Conservation (phyloP, 2,888 invertebrate species). For the Margaritifera margaritifera region DNA sequence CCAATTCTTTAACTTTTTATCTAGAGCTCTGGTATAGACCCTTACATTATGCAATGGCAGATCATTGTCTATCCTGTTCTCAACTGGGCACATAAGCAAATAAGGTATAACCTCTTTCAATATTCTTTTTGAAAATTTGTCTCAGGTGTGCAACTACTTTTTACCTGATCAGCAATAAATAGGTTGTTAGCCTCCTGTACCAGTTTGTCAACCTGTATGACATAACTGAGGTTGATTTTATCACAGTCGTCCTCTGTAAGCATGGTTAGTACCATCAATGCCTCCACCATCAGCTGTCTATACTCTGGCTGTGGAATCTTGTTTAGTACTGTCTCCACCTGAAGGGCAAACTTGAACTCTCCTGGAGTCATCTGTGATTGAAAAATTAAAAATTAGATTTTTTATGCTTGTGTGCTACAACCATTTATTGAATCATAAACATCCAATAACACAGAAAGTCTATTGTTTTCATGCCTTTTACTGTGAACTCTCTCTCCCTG, state of each 20-base stretch:
- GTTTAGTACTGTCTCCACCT: constrained; percentile 96
- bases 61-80: too few species aligned
- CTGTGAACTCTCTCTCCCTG: too few species aligned
- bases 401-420: not conserved
- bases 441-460: too few species aligned
- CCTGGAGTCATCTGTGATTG: constrained; percentile 90
- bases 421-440: too few species aligned
- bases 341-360: constrained; percentile 97
- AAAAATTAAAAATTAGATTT: not conserved
- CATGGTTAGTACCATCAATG: constrained; percentile 94
- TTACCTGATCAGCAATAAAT: constrained; percentile 95
- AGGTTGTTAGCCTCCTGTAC: constrained; percentile 95
- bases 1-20: too few species aligned
- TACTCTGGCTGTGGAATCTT: constrained; percentile 99
- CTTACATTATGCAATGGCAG: too few species aligned
- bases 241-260: constrained; percentile 75
- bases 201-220: constrained; percentile 84
- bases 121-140: too few species aligned
- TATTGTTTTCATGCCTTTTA: too few species aligned
- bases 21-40: too few species aligned
- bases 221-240: constrained; percentile 49
- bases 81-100: not conserved
- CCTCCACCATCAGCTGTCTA: constrained; percentile 94
- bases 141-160: not conserved
- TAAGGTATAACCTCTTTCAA: not conserved